Percentiles rank a stretch among this genome's conserved stretches.
Evolutionary conservation across 1,140 invertebrate species (phyloP).

Genomic region (Temnothorax longispinosus): DNA sequence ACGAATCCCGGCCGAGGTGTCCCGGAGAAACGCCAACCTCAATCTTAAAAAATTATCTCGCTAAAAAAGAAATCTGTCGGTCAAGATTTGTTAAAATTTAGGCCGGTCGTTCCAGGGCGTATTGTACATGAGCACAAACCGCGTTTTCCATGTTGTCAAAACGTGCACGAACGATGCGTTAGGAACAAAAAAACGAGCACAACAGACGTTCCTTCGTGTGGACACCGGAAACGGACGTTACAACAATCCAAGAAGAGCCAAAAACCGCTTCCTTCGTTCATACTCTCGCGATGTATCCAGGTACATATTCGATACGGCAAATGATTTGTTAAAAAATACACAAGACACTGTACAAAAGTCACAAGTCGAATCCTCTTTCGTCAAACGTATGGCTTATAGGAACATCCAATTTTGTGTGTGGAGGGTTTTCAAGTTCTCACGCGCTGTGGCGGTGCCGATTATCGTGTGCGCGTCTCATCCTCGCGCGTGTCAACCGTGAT

Average conservation of each 20-base stretch:
- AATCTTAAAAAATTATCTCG: conserved; percentile 16
- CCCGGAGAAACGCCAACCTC: not conserved
- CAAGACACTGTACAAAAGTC: conserved; percentile 64
- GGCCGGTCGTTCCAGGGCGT: not conserved
- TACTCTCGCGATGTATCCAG: conserved; percentile 63
- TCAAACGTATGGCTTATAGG: conserved; percentile 68
- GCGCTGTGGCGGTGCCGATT: not conserved
- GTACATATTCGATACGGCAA: conserved; percentile 70
- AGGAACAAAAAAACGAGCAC: conserved; percentile 44
- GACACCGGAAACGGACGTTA: conserved; percentile 29
- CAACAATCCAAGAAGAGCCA: conserved; percentile 15
- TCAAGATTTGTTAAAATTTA: conserved; percentile 23
- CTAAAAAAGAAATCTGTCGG: not conserved
- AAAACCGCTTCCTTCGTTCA: not conserved
- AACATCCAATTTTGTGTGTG: conserved; percentile 67
- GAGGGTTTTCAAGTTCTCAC: conserved; percentile 48
- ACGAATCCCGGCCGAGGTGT: not conserved
- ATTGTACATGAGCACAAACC: not conserved
- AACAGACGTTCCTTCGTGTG: not conserved
- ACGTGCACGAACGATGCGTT: conserved; percentile 10
- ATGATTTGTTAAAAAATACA: conserved; percentile 67
- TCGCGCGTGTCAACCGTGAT: conserved; percentile 21
- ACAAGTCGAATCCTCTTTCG: conserved; percentile 55
- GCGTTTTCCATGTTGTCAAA: not conserved
- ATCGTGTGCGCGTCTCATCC: conserved; percentile 22